Base-by-base conservation (phyloP, 1,140 invertebrate genomes). In the Adelges cooleyi region DNA sequence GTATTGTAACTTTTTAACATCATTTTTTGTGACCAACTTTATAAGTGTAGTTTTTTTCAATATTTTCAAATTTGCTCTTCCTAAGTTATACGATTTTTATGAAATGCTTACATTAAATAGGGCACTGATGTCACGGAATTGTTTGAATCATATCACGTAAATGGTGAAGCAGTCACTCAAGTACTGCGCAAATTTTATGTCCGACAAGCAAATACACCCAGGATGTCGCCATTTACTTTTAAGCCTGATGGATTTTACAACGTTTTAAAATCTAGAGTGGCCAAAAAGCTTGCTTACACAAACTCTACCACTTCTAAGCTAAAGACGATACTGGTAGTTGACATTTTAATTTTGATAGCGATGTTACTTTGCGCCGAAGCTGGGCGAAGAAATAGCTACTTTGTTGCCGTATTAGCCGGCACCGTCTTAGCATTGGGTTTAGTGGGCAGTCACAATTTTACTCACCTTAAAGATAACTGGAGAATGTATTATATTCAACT, bases 381-480 rank as follows among this genome's bases (percentile, higher is more conserved):
- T 42, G 82, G 77, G 8, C 74, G 42, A 71, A 72, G 70, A 4
- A 71, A 75, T 67, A 81, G 74, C 51, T 71, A 73, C 17, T 25
- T 75, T 3, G 46, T 78, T 1, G 73, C 75, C n/a, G 33, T 77
- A 6, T n/a, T 81, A 20, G 70, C 78, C 62, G 84, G 81, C 2
- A 59, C 82, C 4, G 73, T 79, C 20, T 71, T 90, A 1, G 74
- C 76, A 23, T 80, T 82, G 72, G 75, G 80, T 0, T 74, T 77
- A 13, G 78, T 84, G 27, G 78, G 76, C 20, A 81, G 82, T 0
- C 90, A 93, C 71, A 93, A 92, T 74, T 93, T 87, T 71, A 84
- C 91, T 51, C 90, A 93, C 72, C 79, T 84, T 70, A 80, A 78
- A 20, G 84, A 92, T 71, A 90, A 81, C 71, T 90, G 87, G 79